Evolutionary conservation across 2,888 invertebrate species (phyloP), one percentile per base, ranked within the genome.

Genomic region (Halocaridina rubra): DNA sequence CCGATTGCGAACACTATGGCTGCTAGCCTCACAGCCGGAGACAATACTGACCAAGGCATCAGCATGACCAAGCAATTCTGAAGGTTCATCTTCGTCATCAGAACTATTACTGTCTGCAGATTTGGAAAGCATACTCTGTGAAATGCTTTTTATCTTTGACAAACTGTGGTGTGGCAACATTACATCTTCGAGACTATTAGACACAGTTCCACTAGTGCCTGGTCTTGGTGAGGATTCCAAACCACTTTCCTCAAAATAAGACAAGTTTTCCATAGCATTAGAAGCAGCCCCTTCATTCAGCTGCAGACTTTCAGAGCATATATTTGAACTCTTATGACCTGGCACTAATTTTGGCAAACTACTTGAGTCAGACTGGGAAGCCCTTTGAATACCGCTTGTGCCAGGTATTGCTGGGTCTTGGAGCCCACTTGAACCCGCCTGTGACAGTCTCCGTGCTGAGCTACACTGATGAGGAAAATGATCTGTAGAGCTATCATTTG

Each of bases 401-500:
- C 72, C 33, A 46, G 72, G 72, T 67, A 30, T 29, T 2, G 46
- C 10, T 22, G 16, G 24, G 46, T 46, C 71, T 22, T 76, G 67
- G 53, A 82, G 30, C 16, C 76, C 76, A 71, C 81, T 82, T 13
- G 67, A 71, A 27, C 81, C 76, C 59, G 81, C 76, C 59, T 77
- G 77, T 27, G 81, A 30, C 7, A 39, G 29, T 16, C n/a, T 29
- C 30, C 64, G 75, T 16, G 72, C 19, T 3, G 24, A 39, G 30
- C 61, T 74, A 22, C 61, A 59, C n/a, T 32, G 32, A 16, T n/a
- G 57, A 7, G 61, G 10, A 4, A 61, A 39, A 33, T 29, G 16
- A 16, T 81, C 72, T 19, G 64, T 33, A 29, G 61, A 46, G 64
- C 74, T 72, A 32, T 72, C 19, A 19, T 74, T 72, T 16, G 80